These are phyloP conservation scores for Ceratotherium simum DNA, from an alignment of 2,113 vertebrate species.

Conservation along the genomic window DNA sequence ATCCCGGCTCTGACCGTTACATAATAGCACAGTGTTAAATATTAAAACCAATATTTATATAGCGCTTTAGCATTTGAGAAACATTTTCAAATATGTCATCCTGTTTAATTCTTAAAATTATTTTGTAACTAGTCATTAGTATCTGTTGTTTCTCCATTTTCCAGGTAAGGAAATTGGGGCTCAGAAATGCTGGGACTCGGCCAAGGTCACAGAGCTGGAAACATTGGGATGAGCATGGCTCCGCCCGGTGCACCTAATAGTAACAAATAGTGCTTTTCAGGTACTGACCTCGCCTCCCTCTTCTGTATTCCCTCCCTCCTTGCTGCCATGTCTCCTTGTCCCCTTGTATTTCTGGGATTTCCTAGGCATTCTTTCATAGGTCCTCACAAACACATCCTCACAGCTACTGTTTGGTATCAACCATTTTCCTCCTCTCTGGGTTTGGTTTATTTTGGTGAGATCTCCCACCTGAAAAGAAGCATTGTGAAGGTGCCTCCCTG, in stretches of 20 bases:
- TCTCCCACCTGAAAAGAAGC: constrained; percentile 21
- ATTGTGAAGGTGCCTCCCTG: background rate
- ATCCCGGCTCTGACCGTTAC: background rate
- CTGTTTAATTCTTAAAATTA: constrained; percentile 19
- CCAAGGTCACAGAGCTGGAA: background rate
- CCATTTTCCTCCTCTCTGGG: constrained; percentile 9
- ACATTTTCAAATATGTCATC: constrained; percentile 12
- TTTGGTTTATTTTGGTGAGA: constrained; percentile 56
- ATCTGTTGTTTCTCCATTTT: background rate
- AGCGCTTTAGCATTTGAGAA: constrained; percentile 20
- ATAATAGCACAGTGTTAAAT: background rate
- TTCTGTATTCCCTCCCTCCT: background rate
- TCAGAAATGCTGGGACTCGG: background rate
- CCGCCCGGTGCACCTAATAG: background rate
- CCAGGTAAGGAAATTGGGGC: background rate
- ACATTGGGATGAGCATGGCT: background rate
- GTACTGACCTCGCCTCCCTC: background rate
- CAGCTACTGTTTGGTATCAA: background rate
- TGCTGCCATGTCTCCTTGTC: background rate
- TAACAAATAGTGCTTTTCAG: background rate
- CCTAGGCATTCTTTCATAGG: background rate
- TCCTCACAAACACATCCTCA: background rate
- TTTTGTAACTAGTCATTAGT: constrained; percentile 2
- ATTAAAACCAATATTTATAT: background rate
- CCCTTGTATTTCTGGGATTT: background rate